phyloP scores from a whole-genome alignment of 2,888 invertebrate species.

The Apeira syringaria region DNA sequence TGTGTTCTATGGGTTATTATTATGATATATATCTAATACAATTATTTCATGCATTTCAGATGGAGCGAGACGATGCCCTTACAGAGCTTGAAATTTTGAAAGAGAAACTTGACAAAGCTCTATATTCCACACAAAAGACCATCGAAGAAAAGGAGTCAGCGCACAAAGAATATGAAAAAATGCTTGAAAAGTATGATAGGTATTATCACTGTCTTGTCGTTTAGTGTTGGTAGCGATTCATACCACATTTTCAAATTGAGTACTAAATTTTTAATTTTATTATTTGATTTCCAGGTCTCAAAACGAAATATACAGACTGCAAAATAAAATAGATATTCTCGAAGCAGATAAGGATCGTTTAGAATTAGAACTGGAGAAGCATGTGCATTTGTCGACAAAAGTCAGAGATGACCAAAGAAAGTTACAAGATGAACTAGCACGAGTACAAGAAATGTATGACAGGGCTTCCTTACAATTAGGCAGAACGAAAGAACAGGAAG shows the following conservation, averaged over 20 bases:
- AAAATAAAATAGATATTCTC: conserved; percentile 93
- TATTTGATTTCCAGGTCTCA: conserved; percentile 86
- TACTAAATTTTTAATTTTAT: conserved; percentile 7
- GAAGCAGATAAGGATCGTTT: conserved; percentile 94
- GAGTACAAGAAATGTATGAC: conserved; percentile 95
- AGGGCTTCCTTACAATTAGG: conserved; percentile 92
- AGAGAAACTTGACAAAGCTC: conserved; percentile 94
- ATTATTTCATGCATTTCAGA: conserved; percentile 68
- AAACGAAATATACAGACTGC: conserved; percentile 94
- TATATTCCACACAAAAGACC: conserved; percentile 91
- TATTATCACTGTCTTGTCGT: conserved; percentile 74
- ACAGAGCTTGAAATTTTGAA: conserved; percentile 94
- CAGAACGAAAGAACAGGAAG: conserved; percentile 94
- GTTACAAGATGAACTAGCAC: conserved; percentile 92
- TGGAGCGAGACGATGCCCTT: conserved; percentile 93
- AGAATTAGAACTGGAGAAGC: conserved; percentile 93
- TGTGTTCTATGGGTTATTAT: too few relatives aligned
- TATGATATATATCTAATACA: background rate
- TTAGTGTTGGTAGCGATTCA: conserved; percentile 66
- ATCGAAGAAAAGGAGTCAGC: conserved; percentile 94
- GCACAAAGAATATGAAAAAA: conserved; percentile 95
- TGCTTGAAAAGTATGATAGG: conserved; percentile 96
- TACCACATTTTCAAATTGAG: conserved; percentile 29
- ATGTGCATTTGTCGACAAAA: conserved; percentile 90
- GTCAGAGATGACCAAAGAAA: conserved; percentile 93